Percentiles rank a stretch among this genome's conserved stretches.
phyloP scores from a whole-genome alignment of 2,888 invertebrate genomes.

The Lasiommata megera region DNA sequence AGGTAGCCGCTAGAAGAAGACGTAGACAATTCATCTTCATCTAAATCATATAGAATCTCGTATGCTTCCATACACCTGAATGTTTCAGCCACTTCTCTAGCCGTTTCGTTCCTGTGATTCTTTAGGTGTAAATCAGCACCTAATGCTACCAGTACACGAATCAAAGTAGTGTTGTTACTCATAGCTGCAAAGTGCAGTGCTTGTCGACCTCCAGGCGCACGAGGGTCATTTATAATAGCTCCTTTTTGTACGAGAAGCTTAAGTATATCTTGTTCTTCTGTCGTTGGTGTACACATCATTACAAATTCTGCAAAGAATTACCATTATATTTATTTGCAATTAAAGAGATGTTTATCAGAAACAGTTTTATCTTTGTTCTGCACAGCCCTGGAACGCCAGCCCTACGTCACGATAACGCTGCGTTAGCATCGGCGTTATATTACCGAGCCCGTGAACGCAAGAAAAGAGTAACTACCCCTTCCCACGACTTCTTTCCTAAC shows the following conservation, averaged over 20 bases:
- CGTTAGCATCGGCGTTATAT: too few species aligned
- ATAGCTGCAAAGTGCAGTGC: conserved; percentile 77
- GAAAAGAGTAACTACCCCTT: too few species aligned
- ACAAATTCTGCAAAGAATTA: conserved; percentile 55
- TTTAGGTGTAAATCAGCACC: conserved; percentile 54
- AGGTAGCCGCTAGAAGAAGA: not conserved
- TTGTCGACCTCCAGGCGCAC: conserved; percentile 65
- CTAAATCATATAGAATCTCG: conserved; percentile 40
- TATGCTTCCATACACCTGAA: conserved; percentile 55
- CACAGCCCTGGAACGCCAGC: too few species aligned
- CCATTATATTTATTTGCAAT: too few species aligned
- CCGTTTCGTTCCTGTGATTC: conserved; percentile 63
- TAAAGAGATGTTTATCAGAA: too few species aligned
- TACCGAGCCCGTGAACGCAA: too few species aligned
- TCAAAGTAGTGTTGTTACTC: conserved; percentile 63
- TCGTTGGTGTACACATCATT: conserved; percentile 61
- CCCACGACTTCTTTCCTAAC: too few species aligned
- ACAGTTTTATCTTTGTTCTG: too few species aligned
- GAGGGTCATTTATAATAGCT: conserved; percentile 55
- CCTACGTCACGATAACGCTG: too few species aligned
- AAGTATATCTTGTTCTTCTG: conserved; percentile 59
- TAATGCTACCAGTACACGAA: conserved; percentile 51
- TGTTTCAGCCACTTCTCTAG: conserved; percentile 57
- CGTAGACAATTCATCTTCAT: conserved; percentile 26
- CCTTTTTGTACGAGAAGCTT: conserved; percentile 57